Evolutionary conservation across 2,797 vertebrate genomes (phyloP), one percentile per base, ranked within the genome.

Genomic region (Mycteria americana): DNA sequence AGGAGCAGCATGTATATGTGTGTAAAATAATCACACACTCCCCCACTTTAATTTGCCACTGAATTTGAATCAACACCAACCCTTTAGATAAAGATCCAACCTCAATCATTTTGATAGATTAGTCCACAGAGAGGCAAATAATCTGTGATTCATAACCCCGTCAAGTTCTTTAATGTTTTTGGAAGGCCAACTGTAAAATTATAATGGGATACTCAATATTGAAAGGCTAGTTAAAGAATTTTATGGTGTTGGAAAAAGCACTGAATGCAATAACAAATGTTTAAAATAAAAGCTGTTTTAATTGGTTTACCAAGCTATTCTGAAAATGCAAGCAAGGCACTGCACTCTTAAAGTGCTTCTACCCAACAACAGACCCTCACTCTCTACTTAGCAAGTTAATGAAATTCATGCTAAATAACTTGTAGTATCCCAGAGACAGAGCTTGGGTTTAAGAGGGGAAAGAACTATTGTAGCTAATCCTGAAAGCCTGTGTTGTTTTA

Each of bases 151-250:
- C 83, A 95, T 85, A 81, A 78, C 46, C 73, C 30, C 1, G 2
- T 72, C 91, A 87, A 83, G 37, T 88, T 88, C 86, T 94, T 92
- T 93, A 95, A 83, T 92, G 30, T 76, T 97, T 97, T 96, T 93
- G 59, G 96, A 97, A 96, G 46, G 50, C 82, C 95, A 70, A 50
- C 89, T 75, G 63, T 94, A 96, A 96, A 94, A 94, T 85, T 92
- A 30, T 86, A 96, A 91, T 63, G 23, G 67, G 37, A 39, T 77
- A 72, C 74, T 75, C 56, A 73, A 94, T 89, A 84, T 56, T 94
- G 63, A 97, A 96, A 96, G 64, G 64, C 46, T 75, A 87, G 53
- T 85, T 94, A 94, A 81, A 90, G 39, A 75, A 63, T 94, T 95
- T 81, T 89, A 69, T 70, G n/a, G 28, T 86, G 48, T 72, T 89